These are phyloP conservation scores for Papilio machaon DNA, from an alignment of 1,140 invertebrate species.

Conservation along the genomic window DNA sequence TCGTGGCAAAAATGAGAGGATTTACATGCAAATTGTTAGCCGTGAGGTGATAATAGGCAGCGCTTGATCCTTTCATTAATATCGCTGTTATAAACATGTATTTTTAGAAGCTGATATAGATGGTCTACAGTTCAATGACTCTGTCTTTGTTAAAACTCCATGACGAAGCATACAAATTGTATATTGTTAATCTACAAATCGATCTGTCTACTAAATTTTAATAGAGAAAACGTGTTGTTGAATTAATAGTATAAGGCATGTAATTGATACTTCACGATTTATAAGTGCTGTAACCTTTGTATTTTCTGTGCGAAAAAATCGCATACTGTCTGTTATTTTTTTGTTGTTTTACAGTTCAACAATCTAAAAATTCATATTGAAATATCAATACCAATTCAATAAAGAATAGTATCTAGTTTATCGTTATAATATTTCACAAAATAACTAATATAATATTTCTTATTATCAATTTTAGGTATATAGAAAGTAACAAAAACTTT, in stretches of 20 bases:
- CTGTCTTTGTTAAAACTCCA: slow-evolving; percentile 11
- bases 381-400: no score
- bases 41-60: neutral
- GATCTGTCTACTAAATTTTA: neutral
- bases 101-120: neutral
- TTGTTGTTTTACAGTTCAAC: neutral
- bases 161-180: slow-evolving; percentile 20
- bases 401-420: no score
- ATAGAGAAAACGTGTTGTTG: slow-evolving; percentile 19
- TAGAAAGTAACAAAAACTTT: neutral
- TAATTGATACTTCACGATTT: slow-evolving; percentile 30
- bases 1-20: neutral
- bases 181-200: slow-evolving; percentile 15
- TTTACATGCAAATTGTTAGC: slow-evolving; percentile 12
- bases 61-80: slow-evolving; percentile 12
- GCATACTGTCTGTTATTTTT: neutral
- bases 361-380: neutral
- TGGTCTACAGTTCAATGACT: neutral
- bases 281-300: neutral
- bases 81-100: neutral
- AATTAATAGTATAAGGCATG: slow-evolving; percentile 3
- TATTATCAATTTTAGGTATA: neutral
- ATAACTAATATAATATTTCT: neutral
- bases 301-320: neutral
- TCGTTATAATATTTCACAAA: neutral